Percentiles rank a stretch among this genome's conserved stretches.
phyloP scores from a whole-genome alignment of 2,888 invertebrate species.

The Malacosoma neustria region DNA sequence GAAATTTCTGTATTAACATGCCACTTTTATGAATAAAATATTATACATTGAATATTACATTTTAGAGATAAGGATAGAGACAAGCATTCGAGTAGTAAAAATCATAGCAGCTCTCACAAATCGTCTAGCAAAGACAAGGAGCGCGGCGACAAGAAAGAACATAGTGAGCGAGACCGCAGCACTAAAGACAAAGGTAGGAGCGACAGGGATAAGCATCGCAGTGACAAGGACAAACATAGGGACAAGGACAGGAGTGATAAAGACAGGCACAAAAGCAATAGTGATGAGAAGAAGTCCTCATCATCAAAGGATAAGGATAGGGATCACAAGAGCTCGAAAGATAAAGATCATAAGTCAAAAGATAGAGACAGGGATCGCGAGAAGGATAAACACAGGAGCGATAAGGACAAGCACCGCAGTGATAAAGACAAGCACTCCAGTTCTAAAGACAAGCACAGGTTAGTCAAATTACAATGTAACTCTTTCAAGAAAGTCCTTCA shows the following conservation, averaged over 20 bases:
- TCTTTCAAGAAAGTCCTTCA: not conserved
- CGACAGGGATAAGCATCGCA: conserved; percentile 48
- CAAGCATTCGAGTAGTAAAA: conserved; percentile 69
- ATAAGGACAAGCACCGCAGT: conserved; percentile 55
- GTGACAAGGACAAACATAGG: conserved; percentile 22
- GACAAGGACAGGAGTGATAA: conserved; percentile 34
- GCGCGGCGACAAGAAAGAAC: conserved; percentile 43
- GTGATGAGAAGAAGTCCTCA: conserved; percentile 42
- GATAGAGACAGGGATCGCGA: conserved; percentile 37
- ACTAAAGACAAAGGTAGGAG: conserved; percentile 57
- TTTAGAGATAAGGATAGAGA: conserved; percentile 69
- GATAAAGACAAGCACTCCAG: conserved; percentile 63
- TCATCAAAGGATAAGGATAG: conserved; percentile 44
- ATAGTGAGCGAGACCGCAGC: conserved; percentile 27
- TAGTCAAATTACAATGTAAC: conserved; percentile 5
- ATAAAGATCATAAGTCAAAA: conserved; percentile 67
- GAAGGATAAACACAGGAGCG: conserved; percentile 55
- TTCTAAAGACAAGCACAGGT: conserved; percentile 76
- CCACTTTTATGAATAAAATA: conserved; percentile 7
- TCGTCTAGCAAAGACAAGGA: conserved; percentile 54
- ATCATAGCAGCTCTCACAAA: conserved; percentile 72
- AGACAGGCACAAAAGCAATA: conserved; percentile 41
- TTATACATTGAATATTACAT: conserved; percentile 12
- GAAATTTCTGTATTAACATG: conserved; percentile 34
- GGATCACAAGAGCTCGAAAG: conserved; percentile 48